These are phyloP conservation scores for Olivierus martensii DNA, from an alignment of 1,140 invertebrate genomes.

Conservation along the genomic window DNA sequence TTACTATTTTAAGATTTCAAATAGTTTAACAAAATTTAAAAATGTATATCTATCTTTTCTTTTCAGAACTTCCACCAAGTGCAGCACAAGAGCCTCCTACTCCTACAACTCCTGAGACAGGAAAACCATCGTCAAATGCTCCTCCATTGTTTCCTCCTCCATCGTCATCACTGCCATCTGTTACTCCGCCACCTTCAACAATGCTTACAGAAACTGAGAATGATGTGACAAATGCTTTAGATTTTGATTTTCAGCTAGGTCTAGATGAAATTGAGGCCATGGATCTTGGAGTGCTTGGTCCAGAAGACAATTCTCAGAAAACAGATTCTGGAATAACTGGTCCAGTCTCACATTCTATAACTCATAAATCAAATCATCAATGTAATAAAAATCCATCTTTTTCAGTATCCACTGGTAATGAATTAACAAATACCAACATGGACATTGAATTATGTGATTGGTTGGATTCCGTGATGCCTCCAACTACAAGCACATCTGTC, in stretches of 20 bases:
- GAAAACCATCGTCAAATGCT: neutral
- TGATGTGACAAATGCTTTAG: neutral
- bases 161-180: slow-evolving; percentile 7
- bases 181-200: slow-evolving; percentile 10
- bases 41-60: slow-evolving; percentile 8
- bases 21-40: neutral
- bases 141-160: neutral
- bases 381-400: neutral
- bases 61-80: slow-evolving; percentile 64
- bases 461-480: slow-evolving; percentile 3
- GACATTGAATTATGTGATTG: slow-evolving; percentile 7
- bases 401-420: neutral
- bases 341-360: neutral
- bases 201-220: neutral
- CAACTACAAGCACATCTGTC: neutral
- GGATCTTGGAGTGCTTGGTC: slow-evolving; percentile 4
- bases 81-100: slow-evolving; percentile 61
- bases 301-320: neutral
- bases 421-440: neutral
- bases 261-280: slow-evolving; percentile 7
- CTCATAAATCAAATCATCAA: neutral
- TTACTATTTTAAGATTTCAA: neutral
- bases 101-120: slow-evolving; percentile 38
- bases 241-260: slow-evolving; percentile 13
- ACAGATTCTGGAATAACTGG: neutral